phyloP scores from a whole-genome alignment of 1,140 invertebrate species.

The Metopolophium dirhodum region DNA sequence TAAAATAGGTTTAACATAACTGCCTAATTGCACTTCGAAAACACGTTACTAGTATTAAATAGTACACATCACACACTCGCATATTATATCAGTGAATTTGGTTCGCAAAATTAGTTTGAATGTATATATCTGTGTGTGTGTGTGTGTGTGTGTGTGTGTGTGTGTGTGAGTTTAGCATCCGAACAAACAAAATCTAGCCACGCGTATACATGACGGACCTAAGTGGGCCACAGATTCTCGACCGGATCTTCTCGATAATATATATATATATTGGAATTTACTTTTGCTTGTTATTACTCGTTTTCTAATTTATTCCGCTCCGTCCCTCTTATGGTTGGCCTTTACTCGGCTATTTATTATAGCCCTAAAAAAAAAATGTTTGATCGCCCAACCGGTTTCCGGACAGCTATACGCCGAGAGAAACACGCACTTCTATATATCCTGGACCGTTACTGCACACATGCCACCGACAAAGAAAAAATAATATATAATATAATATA shows the following conservation, averaged over 20 bases:
- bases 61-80: background rate
- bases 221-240: conserved; percentile 50
- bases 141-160: background rate
- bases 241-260: conserved; percentile 50
- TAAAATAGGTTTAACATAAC: background rate
- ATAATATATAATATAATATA: background rate
- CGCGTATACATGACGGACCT: background rate
- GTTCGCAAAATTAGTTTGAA: background rate
- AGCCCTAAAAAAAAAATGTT: conserved; percentile 42
- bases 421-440: conserved; percentile 23
- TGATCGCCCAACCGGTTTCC: conserved; percentile 35
- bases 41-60: background rate
- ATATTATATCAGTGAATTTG: background rate
- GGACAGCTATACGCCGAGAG: conserved; percentile 7
- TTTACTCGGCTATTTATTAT: conserved; percentile 49
- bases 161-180: background rate
- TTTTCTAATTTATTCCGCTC: conserved; percentile 51
- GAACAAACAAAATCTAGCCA: conserved; percentile 23
- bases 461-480: conserved; percentile 23
- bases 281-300: conserved; percentile 55
- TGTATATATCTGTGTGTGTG: background rate
- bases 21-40: background rate
- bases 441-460: conserved; percentile 18
- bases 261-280: conserved; percentile 37
- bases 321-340: conserved; percentile 26